Evolutionary conservation across 2,113 vertebrate species (phyloP).

Genomic region (Tachysurus vachellii): DNA sequence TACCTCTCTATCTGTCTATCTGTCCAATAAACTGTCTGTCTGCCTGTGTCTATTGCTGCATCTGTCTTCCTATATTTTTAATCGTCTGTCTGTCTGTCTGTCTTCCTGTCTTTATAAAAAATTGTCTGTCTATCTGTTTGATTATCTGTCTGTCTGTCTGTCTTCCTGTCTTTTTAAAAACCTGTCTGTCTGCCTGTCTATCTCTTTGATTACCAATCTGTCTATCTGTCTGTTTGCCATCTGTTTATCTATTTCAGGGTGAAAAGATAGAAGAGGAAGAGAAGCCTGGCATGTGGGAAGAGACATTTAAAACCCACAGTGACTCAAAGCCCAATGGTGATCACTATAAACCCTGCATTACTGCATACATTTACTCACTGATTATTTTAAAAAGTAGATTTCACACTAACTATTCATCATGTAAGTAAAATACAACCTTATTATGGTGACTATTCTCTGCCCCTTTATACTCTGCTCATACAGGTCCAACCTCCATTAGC

Average conservation of each 20-base stretch:
- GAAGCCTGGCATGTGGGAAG: conserved; percentile 83
- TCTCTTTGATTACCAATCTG: not conserved
- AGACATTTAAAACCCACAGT: conserved; percentile 87
- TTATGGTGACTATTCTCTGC: not conserved
- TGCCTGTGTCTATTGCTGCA: too few relatives aligned
- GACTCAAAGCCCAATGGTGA: conserved; percentile 87
- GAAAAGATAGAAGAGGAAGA: conserved; percentile 73
- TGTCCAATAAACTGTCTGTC: not conserved
- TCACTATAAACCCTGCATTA: not conserved
- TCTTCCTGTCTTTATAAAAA: not conserved
- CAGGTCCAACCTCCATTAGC: conserved; percentile 86
- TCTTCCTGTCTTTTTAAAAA: too few relatives aligned
- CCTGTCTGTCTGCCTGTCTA: not conserved
- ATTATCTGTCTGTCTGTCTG: not conserved
- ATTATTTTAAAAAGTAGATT: not conserved
- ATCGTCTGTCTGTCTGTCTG: not conserved
- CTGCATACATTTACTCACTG: not conserved
- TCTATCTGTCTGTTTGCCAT: not conserved
- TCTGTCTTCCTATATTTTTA: not conserved
- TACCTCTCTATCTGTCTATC: not conserved
- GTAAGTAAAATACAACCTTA: not conserved
- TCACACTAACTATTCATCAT: not conserved
- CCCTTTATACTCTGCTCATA: not conserved
- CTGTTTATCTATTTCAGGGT: conserved; percentile 33
- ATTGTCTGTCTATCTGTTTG: not conserved